Conservation (phyloP, 30 jellyfish, hydroid and myxozoan genomes). For the Haliclystus octoradiatus region DNA sequence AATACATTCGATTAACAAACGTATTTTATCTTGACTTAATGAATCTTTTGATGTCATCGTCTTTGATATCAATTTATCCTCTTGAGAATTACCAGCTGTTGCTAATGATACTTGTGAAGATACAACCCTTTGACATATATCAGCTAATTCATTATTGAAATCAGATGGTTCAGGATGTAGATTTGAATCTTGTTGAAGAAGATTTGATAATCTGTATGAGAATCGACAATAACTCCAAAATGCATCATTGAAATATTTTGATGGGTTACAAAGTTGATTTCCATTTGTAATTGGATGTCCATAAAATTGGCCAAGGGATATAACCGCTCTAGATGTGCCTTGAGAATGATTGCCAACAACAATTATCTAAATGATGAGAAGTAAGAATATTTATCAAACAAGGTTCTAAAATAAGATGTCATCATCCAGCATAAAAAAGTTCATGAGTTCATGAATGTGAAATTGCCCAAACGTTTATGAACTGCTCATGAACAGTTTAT, state of each 20-base stretch:
- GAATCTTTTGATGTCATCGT: not conserved
- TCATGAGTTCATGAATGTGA: no score
- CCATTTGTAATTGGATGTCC: slow-evolving; percentile 34
- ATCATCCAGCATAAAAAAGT: not conserved
- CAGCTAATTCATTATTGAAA: not conserved
- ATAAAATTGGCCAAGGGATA: slow-evolving; percentile 77
- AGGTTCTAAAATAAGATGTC: not conserved
- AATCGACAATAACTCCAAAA: not conserved
- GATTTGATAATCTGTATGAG: not conserved
- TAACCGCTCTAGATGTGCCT: slow-evolving; percentile 49
- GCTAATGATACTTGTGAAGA: not conserved
- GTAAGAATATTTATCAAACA: no score
- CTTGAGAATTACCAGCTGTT: not conserved
- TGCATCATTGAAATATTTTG: not conserved
- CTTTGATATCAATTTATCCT: not conserved
- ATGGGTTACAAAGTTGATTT: not conserved
- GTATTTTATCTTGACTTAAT: slow-evolving; percentile 22
- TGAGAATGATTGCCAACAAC: slow-evolving; percentile 41
- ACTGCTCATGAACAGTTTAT: not conserved
- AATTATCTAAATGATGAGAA: not conserved
- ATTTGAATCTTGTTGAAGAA: not conserved
- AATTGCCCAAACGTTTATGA: not conserved
- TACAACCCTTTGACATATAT: not conserved
- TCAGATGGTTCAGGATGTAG: not conserved
- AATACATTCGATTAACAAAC: slow-evolving; percentile 49